Evolutionary conservation across 2,888 invertebrate genomes (phyloP).

Genomic region (Lasiommata megera): DNA sequence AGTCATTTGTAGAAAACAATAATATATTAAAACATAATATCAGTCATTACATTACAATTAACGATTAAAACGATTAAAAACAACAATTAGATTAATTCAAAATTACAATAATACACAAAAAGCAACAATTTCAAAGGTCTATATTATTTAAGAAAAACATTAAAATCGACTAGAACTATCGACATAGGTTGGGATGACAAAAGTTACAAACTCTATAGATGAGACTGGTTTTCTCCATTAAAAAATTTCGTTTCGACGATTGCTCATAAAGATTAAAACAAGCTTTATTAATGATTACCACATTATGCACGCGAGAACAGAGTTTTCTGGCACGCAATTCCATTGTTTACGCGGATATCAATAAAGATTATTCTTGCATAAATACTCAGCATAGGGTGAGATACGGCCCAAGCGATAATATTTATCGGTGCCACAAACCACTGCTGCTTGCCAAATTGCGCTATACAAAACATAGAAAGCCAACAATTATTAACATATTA

Average conservation of each 20-base stretch:
- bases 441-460: slow-evolving; percentile 28
- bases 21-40: too few relatives aligned
- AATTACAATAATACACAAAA: too few relatives aligned
- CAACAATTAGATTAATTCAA: too few relatives aligned
- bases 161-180: too few relatives aligned
- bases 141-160: too few relatives aligned
- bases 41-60: too few relatives aligned
- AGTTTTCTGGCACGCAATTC: neutral
- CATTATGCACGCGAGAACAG: neutral
- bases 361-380: slow-evolving; percentile 3
- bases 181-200: too few relatives aligned
- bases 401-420: slow-evolving; percentile 21
- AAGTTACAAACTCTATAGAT: too few relatives aligned
- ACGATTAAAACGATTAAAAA: too few relatives aligned
- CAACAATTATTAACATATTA: slow-evolving; percentile 19
- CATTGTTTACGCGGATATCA: neutral
- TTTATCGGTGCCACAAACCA: slow-evolving; percentile 28
- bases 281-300: neutral
- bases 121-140: too few relatives aligned
- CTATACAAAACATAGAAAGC: slow-evolving; percentile 24
- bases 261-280: neutral
- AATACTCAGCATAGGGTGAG: slow-evolving; percentile 1
- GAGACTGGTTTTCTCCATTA: too few relatives aligned
- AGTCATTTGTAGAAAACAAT: too few relatives aligned
- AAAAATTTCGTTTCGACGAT: neutral